Conservation (phyloP, 1,140 invertebrate genomes). For the Tribolium castaneum region DNA sequence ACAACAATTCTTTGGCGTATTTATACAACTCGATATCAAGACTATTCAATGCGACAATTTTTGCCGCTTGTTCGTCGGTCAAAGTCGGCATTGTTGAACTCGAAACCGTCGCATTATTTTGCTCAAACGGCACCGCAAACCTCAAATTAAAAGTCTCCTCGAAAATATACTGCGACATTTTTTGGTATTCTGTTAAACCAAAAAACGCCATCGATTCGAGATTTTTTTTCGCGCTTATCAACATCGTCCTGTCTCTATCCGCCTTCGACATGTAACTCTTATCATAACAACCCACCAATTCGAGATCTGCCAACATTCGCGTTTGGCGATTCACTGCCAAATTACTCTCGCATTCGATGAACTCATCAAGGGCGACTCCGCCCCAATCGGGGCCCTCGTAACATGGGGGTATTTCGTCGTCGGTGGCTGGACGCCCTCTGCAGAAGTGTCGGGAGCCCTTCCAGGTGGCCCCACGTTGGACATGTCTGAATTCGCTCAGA, state of each 20-base stretch:
- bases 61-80: constrained; percentile 76
- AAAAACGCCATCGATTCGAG: constrained; percentile 96
- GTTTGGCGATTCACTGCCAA: constrained; percentile 96
- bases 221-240: constrained; percentile 96
- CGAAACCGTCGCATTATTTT: constrained; percentile 90
- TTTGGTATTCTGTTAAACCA: constrained; percentile 92
- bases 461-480: constrained; percentile 98
- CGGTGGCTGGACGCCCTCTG: constrained; percentile 82
- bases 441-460: constrained; percentile 89
- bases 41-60: constrained; percentile 84
- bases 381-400: constrained; percentile 78
- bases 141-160: constrained; percentile 96
- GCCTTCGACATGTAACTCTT: constrained; percentile 76
- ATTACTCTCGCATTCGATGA: constrained; percentile 91
- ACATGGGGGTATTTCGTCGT: constrained; percentile 81
- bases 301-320: constrained; percentile 95
- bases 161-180: constrained; percentile 95
- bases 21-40: constrained; percentile 95
- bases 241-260: constrained; percentile 82
- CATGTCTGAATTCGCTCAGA: constrained; percentile 73
- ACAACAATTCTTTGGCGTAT: constrained; percentile 91
- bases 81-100: constrained; percentile 81
- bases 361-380: constrained; percentile 81
- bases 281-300: constrained; percentile 96
- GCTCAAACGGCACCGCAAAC: constrained; percentile 88